phyloP scores from a whole-genome alignment of 2,797 vertebrate genomes.

The Chelonia mydas region DNA sequence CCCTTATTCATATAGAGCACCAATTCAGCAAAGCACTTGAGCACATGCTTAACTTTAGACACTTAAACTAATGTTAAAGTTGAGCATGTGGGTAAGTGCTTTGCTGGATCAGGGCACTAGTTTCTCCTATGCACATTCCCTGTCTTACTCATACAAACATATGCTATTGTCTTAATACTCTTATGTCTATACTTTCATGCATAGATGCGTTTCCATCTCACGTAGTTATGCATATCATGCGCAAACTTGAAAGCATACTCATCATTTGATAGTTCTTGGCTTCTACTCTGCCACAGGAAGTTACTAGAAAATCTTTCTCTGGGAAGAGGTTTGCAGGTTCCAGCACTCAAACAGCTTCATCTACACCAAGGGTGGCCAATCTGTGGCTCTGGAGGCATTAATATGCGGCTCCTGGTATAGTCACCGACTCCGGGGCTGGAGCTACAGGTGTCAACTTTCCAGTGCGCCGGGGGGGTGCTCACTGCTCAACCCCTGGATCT shows the following conservation, averaged over 20 bases:
- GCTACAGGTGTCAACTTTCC: no score
- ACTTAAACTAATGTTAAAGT: no score
- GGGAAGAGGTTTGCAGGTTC: background rate
- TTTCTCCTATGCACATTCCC: background rate
- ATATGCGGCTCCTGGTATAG: no score
- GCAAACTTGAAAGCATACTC: background rate
- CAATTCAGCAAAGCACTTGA: background rate
- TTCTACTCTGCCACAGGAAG: background rate
- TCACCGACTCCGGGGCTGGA: no score
- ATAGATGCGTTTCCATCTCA: background rate
- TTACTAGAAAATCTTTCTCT: background rate
- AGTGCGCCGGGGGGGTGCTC: no score
- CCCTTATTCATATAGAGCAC: background rate
- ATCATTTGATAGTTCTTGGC: background rate
- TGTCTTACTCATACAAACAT: background rate
- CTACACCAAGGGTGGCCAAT: background rate
- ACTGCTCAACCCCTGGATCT: no score
- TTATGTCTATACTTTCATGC: background rate
- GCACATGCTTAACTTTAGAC: background rate
- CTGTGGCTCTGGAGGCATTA: no score
- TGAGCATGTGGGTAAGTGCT: background rate
- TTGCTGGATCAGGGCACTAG: background rate
- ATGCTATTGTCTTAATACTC: background rate
- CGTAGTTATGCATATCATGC: background rate
- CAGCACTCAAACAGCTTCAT: accelerated